Evolutionary conservation across 1,140 invertebrate genomes (phyloP), one percentile per base, ranked within the genome.

Genomic region (Pygmarrhopalites habei): DNA sequence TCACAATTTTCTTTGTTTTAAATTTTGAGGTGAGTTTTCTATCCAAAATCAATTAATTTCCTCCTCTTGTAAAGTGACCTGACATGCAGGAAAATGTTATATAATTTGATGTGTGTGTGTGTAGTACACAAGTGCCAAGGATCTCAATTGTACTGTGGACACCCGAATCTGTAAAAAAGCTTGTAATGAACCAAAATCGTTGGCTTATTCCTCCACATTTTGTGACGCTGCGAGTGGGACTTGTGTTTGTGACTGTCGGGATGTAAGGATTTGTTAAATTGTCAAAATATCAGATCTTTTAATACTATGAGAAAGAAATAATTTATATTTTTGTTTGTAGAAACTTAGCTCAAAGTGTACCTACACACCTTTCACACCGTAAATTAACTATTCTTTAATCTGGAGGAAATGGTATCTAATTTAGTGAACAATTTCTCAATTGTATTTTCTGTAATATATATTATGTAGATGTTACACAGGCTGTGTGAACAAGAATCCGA

Each of bases 231-330:
- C 19, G 12, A 53, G 43, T 44, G 68, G 68, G 3, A 64, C 5
- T 47, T 69, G 68, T 41, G 30, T 69, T 23, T 69, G 68, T 52
- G 68, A 69, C 59, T 69, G 68, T 51, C 56, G 68, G 41, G 68
- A 69, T 55, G 68, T 69, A 69, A 61, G 58, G 46, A 23, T 17
- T 29, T n/a, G n/a, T n/a, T n/a, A n/a, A n/a, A n/a, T n/a, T n/a
- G n/a, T n/a, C n/a, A n/a, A n/a, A n/a, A n/a, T n/a, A n/a, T n/a
- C n/a, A n/a, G n/a, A n/a, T n/a, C n/a, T n/a, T n/a, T n/a, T n/a
- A n/a, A n/a, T n/a, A n/a, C n/a, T n/a, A n/a, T n/a, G n/a, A n/a
- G n/a, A n/a, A n/a, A n/a, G n/a, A n/a, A n/a, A n/a, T n/a, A n/a
- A n/a, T n/a, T n/a, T 35, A 35, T n/a, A 28, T 17, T 7, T 35